These are phyloP conservation scores for Dermatemys mawii DNA, from an alignment of 2,113 vertebrate species.

Conservation along the genomic window DNA sequence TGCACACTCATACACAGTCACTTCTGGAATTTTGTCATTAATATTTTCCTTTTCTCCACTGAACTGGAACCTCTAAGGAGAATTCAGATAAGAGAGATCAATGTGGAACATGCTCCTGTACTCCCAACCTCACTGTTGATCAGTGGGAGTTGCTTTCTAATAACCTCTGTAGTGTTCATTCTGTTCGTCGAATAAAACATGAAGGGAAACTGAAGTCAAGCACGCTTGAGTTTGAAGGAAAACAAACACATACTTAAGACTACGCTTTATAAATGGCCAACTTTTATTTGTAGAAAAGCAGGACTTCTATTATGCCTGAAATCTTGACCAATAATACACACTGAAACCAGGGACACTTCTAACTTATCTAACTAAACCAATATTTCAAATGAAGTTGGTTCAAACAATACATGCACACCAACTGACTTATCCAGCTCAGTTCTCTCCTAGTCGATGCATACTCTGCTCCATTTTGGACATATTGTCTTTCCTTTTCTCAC, in stretches of 20 bases:
- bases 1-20: not conserved
- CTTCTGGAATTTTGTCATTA: not conserved
- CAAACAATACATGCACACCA: fast-evolving
- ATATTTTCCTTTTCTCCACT: not conserved
- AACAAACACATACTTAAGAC: not conserved
- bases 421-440: not conserved
- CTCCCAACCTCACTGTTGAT: not conserved
- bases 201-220: not conserved
- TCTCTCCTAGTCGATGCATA: not conserved
- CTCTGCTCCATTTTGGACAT: not conserved
- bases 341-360: not conserved
- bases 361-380: not conserved
- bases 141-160: not conserved
- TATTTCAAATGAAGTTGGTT: not conserved
- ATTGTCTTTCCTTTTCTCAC: not conserved
- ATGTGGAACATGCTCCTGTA: not conserved
- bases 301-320: not conserved
- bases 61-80: not conserved
- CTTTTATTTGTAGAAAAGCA: not conserved
- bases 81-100: not conserved
- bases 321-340: fast-evolving
- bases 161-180: not conserved
- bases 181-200: not conserved
- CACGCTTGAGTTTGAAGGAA: not conserved
- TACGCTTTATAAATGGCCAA: not conserved